These are phyloP conservation scores for Parascotia fuliginaria DNA, from an alignment of 2,888 invertebrate genomes.

Conservation along the genomic window DNA sequence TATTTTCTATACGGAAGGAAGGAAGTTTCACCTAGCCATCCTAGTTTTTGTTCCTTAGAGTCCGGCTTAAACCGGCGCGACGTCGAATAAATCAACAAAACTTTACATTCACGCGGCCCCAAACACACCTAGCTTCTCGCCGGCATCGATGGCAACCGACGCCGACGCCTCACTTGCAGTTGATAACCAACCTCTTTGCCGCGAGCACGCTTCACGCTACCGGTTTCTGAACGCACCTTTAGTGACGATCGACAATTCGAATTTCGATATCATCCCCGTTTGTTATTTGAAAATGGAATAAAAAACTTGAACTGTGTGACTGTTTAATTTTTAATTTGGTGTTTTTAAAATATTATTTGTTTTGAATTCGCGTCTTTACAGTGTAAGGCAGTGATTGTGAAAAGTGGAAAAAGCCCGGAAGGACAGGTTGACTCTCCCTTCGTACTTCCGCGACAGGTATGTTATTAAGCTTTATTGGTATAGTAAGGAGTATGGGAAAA, in stretches of 20 bases:
- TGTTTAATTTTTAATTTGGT: conserved; percentile 33
- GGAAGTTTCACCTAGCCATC: conserved; percentile 47
- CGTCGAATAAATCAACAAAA: conserved; percentile 22
- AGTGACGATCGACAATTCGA: conserved; percentile 39
- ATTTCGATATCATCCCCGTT: conserved; percentile 15
- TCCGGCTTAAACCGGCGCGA: conserved; percentile 39
- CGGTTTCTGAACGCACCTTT: conserved; percentile 39
- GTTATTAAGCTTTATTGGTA: conserved; percentile 30
- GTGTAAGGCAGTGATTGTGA: conserved; percentile 64
- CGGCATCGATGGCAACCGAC: conserved; percentile 42
- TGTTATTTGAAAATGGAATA: conserved; percentile 22
- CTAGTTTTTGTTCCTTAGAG: conserved; percentile 29
- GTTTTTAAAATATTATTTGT: conserved; percentile 21
- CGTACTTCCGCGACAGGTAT: conserved; percentile 70
- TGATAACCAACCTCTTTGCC: conserved; percentile 69
- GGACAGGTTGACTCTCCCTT: conserved; percentile 67
- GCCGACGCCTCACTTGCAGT: conserved; percentile 59
- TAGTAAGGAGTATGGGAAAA: no score
- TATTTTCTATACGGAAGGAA: conserved; percentile 36
- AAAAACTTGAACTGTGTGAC: conserved; percentile 37
- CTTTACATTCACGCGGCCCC: conserved; percentile 54
- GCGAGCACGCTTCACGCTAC: conserved; percentile 59
- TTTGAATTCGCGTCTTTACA: conserved; percentile 29
- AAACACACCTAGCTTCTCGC: conserved; percentile 67
- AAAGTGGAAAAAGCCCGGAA: conserved; percentile 67